Evolutionary conservation across 2,113 vertebrate genomes (phyloP), one percentile per base, ranked within the genome.

Genomic region (Tupaia chinensis): DNA sequence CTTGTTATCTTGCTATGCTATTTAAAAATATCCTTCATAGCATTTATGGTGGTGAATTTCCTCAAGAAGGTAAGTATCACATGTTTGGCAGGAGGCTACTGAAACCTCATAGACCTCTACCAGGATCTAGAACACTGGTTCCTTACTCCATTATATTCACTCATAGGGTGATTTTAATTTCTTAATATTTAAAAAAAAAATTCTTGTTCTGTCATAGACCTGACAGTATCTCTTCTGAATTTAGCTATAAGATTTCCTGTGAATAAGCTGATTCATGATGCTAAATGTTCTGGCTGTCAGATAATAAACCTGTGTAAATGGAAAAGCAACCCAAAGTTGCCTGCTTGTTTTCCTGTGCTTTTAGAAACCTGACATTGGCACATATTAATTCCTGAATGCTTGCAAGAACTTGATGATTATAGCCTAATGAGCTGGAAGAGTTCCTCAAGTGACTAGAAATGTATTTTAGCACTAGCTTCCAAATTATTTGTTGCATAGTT

Each of bases 401-500:
- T 96, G 61, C 87, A 95, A 70, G 72, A 32, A 90, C 72, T 87
- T 93, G 82, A 68, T 95, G 91, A 95, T 94, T 96, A 58, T 70
- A 95, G 83, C 68, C 93, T 95, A 97, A 94, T 89, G 84, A 89
- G 70, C 87, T 94, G 20, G 10, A 92, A 89, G 79, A 87, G 32
- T 93, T 96, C 44, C 82, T 86, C 72, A 77, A 90, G 72, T 92
- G 77, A 89, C 87, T 96, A 16, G n/a, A 94, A 97, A 95, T 94
- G 77, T 93, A 92, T 95, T 97, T 53, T 92, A 87, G 53, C 65
- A 77, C 44, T 76, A 87, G 61, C 76, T 96, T 94, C 83, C 79
- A 92, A 84, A 83, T 96, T 94, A 93, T 95, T 88, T 97, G 60
- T 95, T 97, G 84, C 92, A 83, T 86, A 92, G 29, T 87, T 96